phyloP scores from a whole-genome alignment of 2,888 invertebrate species.

The Drosophila algonquin region DNA sequence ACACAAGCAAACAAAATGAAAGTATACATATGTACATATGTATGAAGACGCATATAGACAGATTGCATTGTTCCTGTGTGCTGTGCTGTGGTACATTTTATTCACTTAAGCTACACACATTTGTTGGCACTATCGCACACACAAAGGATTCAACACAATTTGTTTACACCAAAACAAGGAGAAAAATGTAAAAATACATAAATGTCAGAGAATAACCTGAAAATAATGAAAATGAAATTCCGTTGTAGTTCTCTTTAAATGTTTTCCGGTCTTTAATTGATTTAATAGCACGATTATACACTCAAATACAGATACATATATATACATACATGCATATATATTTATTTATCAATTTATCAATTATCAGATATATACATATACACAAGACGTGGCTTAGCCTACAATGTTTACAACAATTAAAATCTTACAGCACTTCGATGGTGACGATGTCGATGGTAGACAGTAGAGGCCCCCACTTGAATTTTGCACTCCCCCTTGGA shows the following conservation, averaged over 20 bases:
- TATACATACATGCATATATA: conserved; percentile 4
- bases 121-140: not conserved
- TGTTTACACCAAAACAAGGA: conserved; percentile 14
- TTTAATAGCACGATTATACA: conserved; percentile 10
- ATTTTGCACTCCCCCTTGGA: not conserved
- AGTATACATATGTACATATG: too few relatives aligned
- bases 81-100: not conserved
- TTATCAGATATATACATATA: conserved; percentile 14
- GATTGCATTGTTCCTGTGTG: not conserved
- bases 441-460: conserved; percentile 26
- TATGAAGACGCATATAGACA: not conserved
- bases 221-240: not conserved
- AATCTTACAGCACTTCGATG: conserved; percentile 68
- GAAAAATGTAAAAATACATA: not conserved
- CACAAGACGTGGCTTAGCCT: conserved; percentile 39
- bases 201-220: not conserved
- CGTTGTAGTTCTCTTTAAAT: not conserved
- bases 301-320: conserved; percentile 14
- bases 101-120: conserved; percentile 15
- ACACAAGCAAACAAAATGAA: not conserved
- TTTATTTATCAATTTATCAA: not conserved
- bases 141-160: not conserved
- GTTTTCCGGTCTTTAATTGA: conserved; percentile 1
- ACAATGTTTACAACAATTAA: conserved; percentile 57
- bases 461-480: not conserved